phyloP scores from a whole-genome alignment of 2,888 invertebrate species.

The Oithona nana region DNA sequence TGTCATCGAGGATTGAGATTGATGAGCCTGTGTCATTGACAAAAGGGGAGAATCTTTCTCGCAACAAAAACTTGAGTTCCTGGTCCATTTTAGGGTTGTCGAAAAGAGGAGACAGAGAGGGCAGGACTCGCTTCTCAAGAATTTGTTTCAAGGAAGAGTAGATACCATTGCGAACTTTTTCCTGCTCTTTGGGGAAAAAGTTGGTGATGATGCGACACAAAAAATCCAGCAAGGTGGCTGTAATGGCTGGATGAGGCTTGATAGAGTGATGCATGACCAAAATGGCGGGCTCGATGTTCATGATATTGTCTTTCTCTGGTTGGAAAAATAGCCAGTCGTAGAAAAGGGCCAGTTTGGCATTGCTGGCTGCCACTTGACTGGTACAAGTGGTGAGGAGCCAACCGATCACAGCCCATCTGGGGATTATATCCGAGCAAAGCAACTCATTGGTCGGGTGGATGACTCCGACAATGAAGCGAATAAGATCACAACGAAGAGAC shows the following conservation, averaged over 20 bases:
- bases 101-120: conserved; percentile 64
- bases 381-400: conserved; percentile 82
- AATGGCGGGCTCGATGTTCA: conserved; percentile 88
- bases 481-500: conserved; percentile 73
- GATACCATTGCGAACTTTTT: conserved; percentile 52
- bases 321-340: conserved; percentile 88
- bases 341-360: conserved; percentile 74
- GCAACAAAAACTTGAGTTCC: conserved; percentile 59
- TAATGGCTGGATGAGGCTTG: conserved; percentile 73
- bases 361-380: conserved; percentile 66
- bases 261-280: conserved; percentile 84
- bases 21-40: conserved; percentile 37
- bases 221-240: conserved; percentile 73
- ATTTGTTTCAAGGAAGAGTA: conserved; percentile 65
- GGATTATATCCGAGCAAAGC: conserved; percentile 80
- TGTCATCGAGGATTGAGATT: conserved; percentile 17
- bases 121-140: conserved; percentile 72
- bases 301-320: conserved; percentile 73
- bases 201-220: conserved; percentile 44
- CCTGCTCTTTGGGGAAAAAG: conserved; percentile 12
- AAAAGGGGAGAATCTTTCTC: conserved; percentile 81
- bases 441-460: conserved; percentile 85
- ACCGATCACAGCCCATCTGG: conserved; percentile 83
- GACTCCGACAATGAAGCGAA: conserved; percentile 76
- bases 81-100: conserved; percentile 69